Percentiles rank a stretch among this genome's conserved stretches.
Evolutionary conservation across 2,888 invertebrate genomes (phyloP).

Genomic region (Coenonympha arcania): DNA sequence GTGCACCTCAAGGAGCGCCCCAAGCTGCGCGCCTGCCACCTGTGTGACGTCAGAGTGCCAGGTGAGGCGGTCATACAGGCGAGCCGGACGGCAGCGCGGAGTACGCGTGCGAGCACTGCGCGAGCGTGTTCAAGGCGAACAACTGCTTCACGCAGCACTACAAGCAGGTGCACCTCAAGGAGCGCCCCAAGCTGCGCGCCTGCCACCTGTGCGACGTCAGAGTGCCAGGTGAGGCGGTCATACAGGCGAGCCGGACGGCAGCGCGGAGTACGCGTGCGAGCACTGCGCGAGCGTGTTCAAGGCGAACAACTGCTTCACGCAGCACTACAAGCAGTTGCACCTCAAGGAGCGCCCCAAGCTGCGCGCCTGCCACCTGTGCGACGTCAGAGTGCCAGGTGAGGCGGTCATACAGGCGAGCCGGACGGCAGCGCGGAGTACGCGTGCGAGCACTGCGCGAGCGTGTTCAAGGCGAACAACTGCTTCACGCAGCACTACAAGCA

Average conservation of each 20-base stretch:
- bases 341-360: slow-evolving; percentile 38
- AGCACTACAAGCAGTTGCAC: slow-evolving; percentile 45
- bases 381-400: slow-evolving; percentile 34
- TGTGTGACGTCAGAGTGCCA: too few relatives aligned
- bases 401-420: slow-evolving; percentile 4
- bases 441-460: slow-evolving; percentile 37
- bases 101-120: slow-evolving; percentile 38
- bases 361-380: slow-evolving; percentile 43
- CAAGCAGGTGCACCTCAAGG: slow-evolving; percentile 42
- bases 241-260: slow-evolving; percentile 20
- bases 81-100: slow-evolving; percentile 21
- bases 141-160: slow-evolving; percentile 43
- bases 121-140: slow-evolving; percentile 35
- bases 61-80: too few relatives aligned
- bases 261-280: slow-evolving; percentile 33
- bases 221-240: background rate
- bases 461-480: slow-evolving; percentile 36
- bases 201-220: slow-evolving; percentile 43
- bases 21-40: too few relatives aligned
- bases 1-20: too few relatives aligned
- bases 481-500: slow-evolving; percentile 44
- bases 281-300: slow-evolving; percentile 35
- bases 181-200: slow-evolving; percentile 36
- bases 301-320: slow-evolving; percentile 38
- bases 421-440: slow-evolving; percentile 26